Base-by-base conservation (phyloP, 1,140 invertebrate genomes). In the Gryllus bimaculatus region DNA sequence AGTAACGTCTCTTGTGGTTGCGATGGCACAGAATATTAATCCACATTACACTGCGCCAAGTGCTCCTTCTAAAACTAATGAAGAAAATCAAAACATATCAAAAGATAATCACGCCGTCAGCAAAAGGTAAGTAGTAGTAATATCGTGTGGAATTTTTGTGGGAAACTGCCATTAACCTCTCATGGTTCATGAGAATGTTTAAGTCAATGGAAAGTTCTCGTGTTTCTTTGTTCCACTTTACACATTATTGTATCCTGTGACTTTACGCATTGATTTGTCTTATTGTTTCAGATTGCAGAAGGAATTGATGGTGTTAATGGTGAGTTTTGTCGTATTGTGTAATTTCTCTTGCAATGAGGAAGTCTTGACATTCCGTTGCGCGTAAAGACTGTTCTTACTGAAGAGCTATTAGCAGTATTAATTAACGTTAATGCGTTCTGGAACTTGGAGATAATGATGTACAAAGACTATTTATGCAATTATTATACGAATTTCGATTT, bases 21-120 rank as follows among this genome's bases (percentile, higher is more conserved):
- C 84, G 85, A 95, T 95, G 93, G 93, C 93, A 83, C 93, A 94
- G 86, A 95, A 95, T 87, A 90, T 94, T 80, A 94, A 94, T 86
- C 93, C 93, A 79, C 91, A 91, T 84, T 90, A 90, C 82, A 90
- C 91, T 79, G 89, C 90, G 80, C 89, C 90, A 81, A 89, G 90
- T 78, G 88, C 89, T 82, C 89, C 89, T 77, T 87, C 87, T 54
- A 94, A 95, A 88, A 91, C 92, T 78, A 91, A 89, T 83, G 92
- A 94, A 83, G 92, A 93, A 83, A 87, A 86, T 81, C 91, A 90
- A 82, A 90, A 89, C 83, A 87, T 90, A 84, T 88, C 92, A 80
- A 93, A 93, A 85, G 93, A 94, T 85, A 94, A 93, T 88, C 93
- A 95, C 87, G 93, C 93, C 84, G 93, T 95, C 79, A 93, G 92